Evolutionary conservation across 2,113 vertebrate species (phyloP).

Genomic region (Sigmodon hispidus): DNA sequence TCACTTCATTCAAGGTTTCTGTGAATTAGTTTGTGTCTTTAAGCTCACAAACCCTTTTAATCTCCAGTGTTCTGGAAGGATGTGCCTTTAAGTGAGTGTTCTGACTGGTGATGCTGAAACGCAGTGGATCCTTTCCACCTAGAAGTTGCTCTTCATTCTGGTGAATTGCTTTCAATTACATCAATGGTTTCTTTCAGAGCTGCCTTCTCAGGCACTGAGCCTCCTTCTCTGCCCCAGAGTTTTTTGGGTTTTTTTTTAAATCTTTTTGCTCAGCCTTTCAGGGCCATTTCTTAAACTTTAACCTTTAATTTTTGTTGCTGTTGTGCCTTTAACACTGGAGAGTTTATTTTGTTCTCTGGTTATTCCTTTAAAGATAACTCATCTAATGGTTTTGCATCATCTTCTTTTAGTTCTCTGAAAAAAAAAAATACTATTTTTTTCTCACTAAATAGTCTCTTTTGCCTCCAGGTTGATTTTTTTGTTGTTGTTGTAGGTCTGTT

Average conservation of each 20-base stretch:
- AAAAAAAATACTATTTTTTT: slow-evolving; percentile 46
- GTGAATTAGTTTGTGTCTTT: slow-evolving; percentile 38
- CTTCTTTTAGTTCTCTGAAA: slow-evolving; percentile 19
- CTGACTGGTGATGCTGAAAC: background rate
- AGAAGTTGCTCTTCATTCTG: background rate
- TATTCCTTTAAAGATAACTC: slow-evolving; percentile 31
- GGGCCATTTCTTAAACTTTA: background rate
- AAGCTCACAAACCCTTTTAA: background rate
- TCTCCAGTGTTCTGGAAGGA: background rate
- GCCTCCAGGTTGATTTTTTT: slow-evolving; percentile 27
- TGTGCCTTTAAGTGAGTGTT: background rate
- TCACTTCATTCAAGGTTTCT: slow-evolving; percentile 24
- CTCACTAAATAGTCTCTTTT: slow-evolving; percentile 2
- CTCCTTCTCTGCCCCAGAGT: background rate
- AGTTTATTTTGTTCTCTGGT: slow-evolving; percentile 45
- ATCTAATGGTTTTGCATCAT: slow-evolving; percentile 11
- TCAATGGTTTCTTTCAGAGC: background rate
- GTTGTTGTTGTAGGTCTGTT: background rate
- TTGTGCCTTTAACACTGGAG: background rate
- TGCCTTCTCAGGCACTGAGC: slow-evolving; percentile 22
- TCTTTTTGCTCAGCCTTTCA: slow-evolving; percentile 42
- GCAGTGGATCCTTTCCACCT: background rate
- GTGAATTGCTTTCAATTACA: slow-evolving; percentile 38
- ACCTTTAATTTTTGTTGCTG: slow-evolving; percentile 6
- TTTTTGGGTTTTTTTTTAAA: too few species aligned